Evolutionary conservation across 2,888 invertebrate species (phyloP).

Genomic region (Atethmia centrago): DNA sequence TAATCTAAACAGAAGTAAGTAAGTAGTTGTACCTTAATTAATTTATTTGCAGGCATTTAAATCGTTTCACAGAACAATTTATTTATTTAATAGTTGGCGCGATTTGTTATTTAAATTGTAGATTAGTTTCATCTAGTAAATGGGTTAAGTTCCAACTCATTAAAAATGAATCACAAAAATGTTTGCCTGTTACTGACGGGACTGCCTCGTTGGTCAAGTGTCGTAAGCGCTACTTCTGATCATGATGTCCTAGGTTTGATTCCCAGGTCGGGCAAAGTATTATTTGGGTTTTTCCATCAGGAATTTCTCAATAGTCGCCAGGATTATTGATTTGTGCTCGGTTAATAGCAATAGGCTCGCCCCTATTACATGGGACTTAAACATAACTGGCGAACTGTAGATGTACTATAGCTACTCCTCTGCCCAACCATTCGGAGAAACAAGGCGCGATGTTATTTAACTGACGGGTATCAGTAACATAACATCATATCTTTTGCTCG

Average conservation of each 20-base stretch:
- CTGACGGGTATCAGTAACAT: background rate
- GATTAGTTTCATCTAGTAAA: slow-evolving; percentile 1
- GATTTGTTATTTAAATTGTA: slow-evolving; percentile 1
- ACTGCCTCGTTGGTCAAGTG: background rate
- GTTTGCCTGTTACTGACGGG: background rate
- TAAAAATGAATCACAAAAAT: background rate
- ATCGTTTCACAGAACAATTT: background rate
- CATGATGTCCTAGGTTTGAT: background rate
- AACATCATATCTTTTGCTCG: background rate
- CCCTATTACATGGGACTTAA: no score
- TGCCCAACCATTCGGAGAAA: background rate
- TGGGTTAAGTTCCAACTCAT: background rate
- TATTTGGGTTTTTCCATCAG: background rate
- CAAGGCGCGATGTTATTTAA: no score
- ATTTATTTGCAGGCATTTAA: background rate
- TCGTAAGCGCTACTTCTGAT: background rate
- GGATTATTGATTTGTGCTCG: background rate
- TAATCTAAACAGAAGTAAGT: background rate
- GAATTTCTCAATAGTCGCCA: background rate
- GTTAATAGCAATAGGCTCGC: background rate
- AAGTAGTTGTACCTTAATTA: no score
- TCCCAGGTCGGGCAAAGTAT: background rate
- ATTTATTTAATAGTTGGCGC: slow-evolving; percentile 9
- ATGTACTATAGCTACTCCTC: background rate
- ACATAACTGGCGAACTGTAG: no score